These are phyloP conservation scores for Conus betulinus DNA, from an alignment of 1,140 invertebrate genomes.

Conservation along the genomic window DNA sequence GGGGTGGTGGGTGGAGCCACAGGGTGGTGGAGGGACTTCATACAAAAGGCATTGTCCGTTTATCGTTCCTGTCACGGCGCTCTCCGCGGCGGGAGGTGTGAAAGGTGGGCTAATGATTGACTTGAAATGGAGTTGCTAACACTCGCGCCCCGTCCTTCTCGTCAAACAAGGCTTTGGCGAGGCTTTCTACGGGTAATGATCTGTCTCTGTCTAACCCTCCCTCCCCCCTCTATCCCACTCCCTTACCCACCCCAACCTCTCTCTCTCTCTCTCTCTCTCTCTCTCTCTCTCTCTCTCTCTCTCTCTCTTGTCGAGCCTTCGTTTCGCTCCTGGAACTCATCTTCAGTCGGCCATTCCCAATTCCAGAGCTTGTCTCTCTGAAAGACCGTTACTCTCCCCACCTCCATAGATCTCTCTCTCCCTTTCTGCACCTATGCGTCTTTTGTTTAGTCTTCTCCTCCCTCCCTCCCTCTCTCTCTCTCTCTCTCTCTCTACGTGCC, in stretches of 20 bases:
- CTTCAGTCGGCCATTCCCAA: no score
- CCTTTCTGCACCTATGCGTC: no score
- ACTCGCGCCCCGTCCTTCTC: neutral
- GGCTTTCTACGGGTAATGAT: slow-evolving; percentile 27
- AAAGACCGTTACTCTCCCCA: no score
- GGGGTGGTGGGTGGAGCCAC: no score
- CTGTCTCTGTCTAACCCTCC: neutral
- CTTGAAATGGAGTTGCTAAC: slow-evolving; percentile 31
- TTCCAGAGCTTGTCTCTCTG: no score
- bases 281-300: neutral
- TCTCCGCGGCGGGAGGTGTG: slow-evolving; percentile 22
- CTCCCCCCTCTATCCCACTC: neutral
- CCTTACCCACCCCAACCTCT: neutral
- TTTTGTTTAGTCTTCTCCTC: no score
- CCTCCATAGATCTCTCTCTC: no score
- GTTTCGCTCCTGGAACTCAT: no score
- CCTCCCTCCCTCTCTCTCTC: neutral
- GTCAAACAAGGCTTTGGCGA: slow-evolving; percentile 21
- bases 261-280: neutral
- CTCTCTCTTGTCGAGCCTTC: no score
- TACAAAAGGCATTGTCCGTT: slow-evolving; percentile 7
- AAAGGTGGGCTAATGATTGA: slow-evolving; percentile 31
- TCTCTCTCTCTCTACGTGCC: neutral
- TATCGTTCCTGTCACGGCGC: slow-evolving; percentile 25
- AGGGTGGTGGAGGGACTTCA: neutral